These are phyloP conservation scores for Neogale vison DNA, from an alignment of 2,113 vertebrate genomes.

Conservation along the genomic window DNA sequence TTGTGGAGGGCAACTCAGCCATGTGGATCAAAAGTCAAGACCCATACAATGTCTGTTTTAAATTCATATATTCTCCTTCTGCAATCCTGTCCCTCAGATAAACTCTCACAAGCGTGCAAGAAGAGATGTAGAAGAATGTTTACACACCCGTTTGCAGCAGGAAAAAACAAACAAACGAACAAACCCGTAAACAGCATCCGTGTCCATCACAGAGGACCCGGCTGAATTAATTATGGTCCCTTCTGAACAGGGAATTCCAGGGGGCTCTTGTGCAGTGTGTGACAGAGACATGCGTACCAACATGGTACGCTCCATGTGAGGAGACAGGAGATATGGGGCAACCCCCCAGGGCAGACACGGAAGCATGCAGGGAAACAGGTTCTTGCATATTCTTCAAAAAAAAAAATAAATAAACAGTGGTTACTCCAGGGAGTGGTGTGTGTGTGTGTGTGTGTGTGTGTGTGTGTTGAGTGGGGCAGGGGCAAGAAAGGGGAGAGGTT, in stretches of 20 bases:
- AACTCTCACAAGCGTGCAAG: background rate
- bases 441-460: background rate
- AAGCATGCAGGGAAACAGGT: no score
- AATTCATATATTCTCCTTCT: background rate
- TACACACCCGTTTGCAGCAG: rapidly evolving
- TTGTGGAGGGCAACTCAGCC: background rate
- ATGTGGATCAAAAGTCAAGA: background rate
- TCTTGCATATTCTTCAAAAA: background rate
- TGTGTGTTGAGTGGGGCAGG: background rate
- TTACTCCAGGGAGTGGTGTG: background rate
- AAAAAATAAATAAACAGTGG: background rate
- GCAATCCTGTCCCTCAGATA: background rate
- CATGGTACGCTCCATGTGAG: rapidly evolving
- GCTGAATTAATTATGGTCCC: background rate
- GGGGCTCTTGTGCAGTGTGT: no score
- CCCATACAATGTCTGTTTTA: background rate
- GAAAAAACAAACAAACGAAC: background rate
- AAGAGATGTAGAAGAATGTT: background rate
- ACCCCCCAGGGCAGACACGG: background rate
- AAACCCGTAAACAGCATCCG: background rate
- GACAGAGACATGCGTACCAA: rapidly evolving
- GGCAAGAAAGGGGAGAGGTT: background rate
- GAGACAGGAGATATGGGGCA: rapidly evolving
- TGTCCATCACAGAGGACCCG: background rate
- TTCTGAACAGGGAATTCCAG: background rate